These are phyloP conservation scores for Myxocyprinus asiaticus DNA, from an alignment of 2,113 vertebrate species.

Conservation along the genomic window DNA sequence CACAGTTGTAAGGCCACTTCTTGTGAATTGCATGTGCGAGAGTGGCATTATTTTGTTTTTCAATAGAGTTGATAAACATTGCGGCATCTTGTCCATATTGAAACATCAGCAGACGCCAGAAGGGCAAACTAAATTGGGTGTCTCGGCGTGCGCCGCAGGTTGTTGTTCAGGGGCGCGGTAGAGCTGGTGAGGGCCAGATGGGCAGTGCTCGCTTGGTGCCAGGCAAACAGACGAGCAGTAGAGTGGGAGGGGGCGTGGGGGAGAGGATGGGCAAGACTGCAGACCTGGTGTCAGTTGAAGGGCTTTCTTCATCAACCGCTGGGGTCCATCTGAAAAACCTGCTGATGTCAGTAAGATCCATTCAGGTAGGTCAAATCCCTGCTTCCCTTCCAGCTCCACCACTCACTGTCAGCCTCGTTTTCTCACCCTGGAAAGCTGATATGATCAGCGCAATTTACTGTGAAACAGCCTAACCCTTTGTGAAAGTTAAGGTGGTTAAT, in stretches of 20 bases:
- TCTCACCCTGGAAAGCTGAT: slow-evolving; percentile 40
- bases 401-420: slow-evolving; percentile 41
- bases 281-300: slow-evolving; percentile 82
- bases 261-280: slow-evolving; percentile 11
- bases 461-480: slow-evolving; percentile 32
- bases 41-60: not conserved
- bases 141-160: slow-evolving; percentile 74
- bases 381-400: slow-evolving; percentile 37
- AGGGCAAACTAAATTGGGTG: slow-evolving; percentile 63
- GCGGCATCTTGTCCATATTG: slow-evolving; percentile 45
- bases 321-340: slow-evolving; percentile 84
- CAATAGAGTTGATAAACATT: not conserved
- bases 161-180: slow-evolving; percentile 80
- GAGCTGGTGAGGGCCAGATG: slow-evolving; percentile 80
- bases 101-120: slow-evolving; percentile 63
- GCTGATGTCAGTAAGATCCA: slow-evolving; percentile 85
- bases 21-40: not conserved
- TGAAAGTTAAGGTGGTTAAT: slow-evolving; percentile 1
- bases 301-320: slow-evolving; percentile 86
- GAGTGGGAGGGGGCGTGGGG: slow-evolving; percentile 35
- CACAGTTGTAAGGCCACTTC: not conserved
- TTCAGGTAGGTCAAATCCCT: slow-evolving; percentile 77
- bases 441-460: slow-evolving; percentile 39
- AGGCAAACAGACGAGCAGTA: slow-evolving; percentile 78
- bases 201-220: slow-evolving; percentile 83